These are phyloP conservation scores for Hirtodrosophila confusa DNA, from an alignment of 2,888 invertebrate species.

Conservation along the genomic window DNA sequence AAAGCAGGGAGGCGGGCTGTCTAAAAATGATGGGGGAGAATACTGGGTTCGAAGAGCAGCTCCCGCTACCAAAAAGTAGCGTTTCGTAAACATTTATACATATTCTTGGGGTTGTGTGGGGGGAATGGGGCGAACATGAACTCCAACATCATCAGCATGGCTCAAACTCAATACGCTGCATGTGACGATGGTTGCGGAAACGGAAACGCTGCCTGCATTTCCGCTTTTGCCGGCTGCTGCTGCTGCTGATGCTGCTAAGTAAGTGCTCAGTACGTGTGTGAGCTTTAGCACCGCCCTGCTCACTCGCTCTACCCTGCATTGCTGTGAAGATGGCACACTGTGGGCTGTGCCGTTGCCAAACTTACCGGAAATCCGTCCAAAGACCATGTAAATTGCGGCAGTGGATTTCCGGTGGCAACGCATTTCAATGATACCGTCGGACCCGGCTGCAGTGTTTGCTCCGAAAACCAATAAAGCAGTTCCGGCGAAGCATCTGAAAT, in stretches of 20 bases:
- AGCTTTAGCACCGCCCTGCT: constrained; percentile 4
- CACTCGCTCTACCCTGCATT: background rate
- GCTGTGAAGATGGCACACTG: constrained; percentile 13
- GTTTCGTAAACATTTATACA: constrained; percentile 64
- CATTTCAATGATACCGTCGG: constrained; percentile 96
- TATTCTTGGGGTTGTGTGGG: constrained; percentile 17
- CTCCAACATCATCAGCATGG: constrained; percentile 35
- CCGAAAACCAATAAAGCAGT: constrained; percentile 95
- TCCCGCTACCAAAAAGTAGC: constrained; percentile 9
- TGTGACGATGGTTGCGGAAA: constrained; percentile 53
- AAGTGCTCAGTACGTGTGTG: constrained; percentile 53
- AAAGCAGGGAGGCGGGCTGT: constrained; percentile 29
- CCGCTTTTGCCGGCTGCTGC: constrained; percentile 40
- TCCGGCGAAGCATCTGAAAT: constrained; percentile 93
- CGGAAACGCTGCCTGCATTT: constrained; percentile 74
- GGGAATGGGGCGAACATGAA: constrained; percentile 4
- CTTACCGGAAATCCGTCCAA: constrained; percentile 94
- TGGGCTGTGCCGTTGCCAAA: constrained; percentile 32
- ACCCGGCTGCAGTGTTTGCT: constrained; percentile 95
- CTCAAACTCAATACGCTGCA: constrained; percentile 25
- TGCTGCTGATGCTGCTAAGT: constrained; percentile 41
- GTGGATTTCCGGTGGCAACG: constrained; percentile 96
- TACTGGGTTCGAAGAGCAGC: background rate
- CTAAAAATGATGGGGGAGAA: constrained; percentile 8
- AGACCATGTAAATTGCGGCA: constrained; percentile 96